Evolutionary conservation across 2,797 vertebrate genomes (phyloP).

Genomic region (Takifugu ocellatus): DNA sequence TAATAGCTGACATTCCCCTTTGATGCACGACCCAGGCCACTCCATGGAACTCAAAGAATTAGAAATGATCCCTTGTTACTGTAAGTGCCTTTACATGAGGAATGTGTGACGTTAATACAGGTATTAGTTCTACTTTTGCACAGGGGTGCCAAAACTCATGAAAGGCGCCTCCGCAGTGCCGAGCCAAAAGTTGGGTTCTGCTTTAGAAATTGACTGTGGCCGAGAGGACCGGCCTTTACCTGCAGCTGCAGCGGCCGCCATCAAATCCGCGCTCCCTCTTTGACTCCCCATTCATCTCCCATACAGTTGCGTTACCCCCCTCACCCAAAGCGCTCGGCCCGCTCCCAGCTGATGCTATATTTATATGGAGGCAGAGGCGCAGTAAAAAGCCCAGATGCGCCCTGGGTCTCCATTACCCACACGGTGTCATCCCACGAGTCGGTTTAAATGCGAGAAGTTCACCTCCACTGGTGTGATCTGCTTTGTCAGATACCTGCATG

Average conservation of each 20-base stretch:
- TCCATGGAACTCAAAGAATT: too few species aligned
- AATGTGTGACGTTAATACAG: too few species aligned
- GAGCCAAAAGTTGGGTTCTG: conserved; percentile 39
- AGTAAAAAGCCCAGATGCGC: conserved; percentile 51
- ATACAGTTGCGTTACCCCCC: conserved; percentile 62
- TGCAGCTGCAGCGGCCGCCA: conserved; percentile 49
- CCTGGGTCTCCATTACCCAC: conserved; percentile 42
- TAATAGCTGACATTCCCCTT: too few species aligned
- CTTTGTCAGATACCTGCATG: conserved; percentile 5
- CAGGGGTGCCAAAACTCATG: conserved; percentile 27
- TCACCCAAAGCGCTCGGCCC: conserved; percentile 59
- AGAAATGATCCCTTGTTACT: too few species aligned
- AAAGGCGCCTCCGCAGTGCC: conserved; percentile 31
- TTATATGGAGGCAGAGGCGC: conserved; percentile 59
- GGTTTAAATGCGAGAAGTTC: conserved; percentile 23
- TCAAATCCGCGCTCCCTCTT: conserved; percentile 40
- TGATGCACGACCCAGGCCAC: too few species aligned
- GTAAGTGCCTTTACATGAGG: too few species aligned
- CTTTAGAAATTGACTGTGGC: conserved; percentile 51
- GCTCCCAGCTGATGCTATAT: conserved; percentile 70
- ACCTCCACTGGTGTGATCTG: too few species aligned
- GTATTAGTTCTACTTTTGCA: conserved; percentile 10
- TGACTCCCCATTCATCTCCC: conserved; percentile 65
- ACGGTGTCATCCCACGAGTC: conserved; percentile 43
- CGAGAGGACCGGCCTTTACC: conserved; percentile 46